Percentiles rank a stretch among this genome's conserved stretches.
phyloP scores from a whole-genome alignment of 2,797 vertebrate genomes.

The Chiroxiphia lanceolata region DNA sequence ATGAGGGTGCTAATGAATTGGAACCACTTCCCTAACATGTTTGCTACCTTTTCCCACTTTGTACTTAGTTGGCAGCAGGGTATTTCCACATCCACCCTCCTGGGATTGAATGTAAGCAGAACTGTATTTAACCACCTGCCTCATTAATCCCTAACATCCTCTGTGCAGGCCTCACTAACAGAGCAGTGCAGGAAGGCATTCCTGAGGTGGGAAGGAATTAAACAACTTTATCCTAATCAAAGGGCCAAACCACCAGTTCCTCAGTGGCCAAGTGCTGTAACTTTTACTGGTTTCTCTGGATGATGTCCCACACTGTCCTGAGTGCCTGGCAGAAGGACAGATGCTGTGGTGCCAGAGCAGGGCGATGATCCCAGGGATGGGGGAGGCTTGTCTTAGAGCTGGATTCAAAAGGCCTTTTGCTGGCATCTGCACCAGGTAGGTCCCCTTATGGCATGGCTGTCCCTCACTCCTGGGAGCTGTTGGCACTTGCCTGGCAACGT shows the following conservation, averaged over 20 bases:
- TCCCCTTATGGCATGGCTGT: neutral
- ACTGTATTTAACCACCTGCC: slow-evolving; percentile 28
- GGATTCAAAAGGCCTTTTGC: neutral
- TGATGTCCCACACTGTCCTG: rapidly evolving
- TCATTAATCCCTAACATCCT: neutral
- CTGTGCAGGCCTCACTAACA: rapidly evolving
- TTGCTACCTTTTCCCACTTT: neutral
- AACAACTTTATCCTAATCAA: neutral
- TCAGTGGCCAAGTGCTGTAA: neutral
- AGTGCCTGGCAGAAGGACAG: neutral
- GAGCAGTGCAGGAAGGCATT: neutral
- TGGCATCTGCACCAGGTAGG: rapidly evolving
- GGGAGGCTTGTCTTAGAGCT: neutral
- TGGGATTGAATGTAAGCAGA: neutral
- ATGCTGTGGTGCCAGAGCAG: neutral
- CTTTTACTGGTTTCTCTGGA: neutral
- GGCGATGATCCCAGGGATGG: rapidly evolving
- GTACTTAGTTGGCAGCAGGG: neutral
- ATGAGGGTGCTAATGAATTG: neutral
- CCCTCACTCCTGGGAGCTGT: neutral
- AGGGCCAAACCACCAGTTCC: neutral
- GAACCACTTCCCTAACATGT: neutral
- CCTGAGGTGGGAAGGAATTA: neutral
- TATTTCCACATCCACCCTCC: neutral
- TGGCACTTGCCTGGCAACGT: neutral